Percentiles rank a stretch among this genome's conserved stretches.
Conservation (phyloP, 2,113 vertebrate species). For the Aleadryas rufinucha region DNA sequence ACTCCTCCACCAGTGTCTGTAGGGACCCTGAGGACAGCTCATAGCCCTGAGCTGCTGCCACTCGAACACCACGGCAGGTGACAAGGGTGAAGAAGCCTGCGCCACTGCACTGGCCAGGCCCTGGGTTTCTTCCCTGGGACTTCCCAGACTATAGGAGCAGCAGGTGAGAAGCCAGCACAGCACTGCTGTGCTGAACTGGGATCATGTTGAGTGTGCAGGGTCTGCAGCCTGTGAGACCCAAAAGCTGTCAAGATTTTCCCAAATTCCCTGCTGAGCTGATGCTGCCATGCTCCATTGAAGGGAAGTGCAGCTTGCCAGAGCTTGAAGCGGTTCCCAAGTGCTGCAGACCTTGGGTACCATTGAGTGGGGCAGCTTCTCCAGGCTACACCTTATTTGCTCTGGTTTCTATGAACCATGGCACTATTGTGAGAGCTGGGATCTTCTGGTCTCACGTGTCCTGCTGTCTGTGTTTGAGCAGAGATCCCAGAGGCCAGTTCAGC, state of each 20-base stretch:
- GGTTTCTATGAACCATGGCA: background rate
- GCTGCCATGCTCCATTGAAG: background rate
- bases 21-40: background rate
- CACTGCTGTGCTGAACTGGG: background rate
- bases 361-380: background rate
- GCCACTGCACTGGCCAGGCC: background rate
- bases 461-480: background rate
- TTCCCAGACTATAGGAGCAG: background rate
- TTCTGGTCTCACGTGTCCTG: background rate
- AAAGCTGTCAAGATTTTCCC: background rate
- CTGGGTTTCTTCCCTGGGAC: background rate
- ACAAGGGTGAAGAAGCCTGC: background rate
- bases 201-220: background rate
- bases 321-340: background rate
- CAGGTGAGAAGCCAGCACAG: background rate
- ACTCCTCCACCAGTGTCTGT: rapidly evolving
- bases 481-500: background rate
- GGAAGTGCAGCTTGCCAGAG: background rate
- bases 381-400: background rate
- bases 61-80: rapidly evolving
- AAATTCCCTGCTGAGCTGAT: background rate
- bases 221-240: background rate
- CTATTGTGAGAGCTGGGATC: background rate
- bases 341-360: background rate
- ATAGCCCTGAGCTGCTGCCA: background rate